Evolutionary conservation across 2,797 vertebrate species (phyloP).

Genomic region (Taenioides sp.): DNA sequence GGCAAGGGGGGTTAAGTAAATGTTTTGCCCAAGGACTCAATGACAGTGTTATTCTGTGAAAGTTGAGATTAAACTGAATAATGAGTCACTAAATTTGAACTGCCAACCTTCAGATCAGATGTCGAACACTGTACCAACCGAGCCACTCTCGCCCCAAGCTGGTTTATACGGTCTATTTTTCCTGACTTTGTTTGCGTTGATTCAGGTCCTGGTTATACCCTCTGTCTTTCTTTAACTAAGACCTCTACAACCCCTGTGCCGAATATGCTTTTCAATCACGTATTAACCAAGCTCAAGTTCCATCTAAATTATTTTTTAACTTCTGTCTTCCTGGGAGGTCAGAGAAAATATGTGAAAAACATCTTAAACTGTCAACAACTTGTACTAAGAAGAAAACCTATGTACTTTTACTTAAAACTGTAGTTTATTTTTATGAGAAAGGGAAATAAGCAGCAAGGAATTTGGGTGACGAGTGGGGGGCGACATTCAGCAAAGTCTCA

Average conservation of each 20-base stretch:
- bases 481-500: not conserved
- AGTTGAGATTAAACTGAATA: too few relatives aligned
- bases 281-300: not conserved
- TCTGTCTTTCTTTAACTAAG: not conserved
- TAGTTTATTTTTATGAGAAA: not conserved
- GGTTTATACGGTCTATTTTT: too few relatives aligned
- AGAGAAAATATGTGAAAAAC: not conserved
- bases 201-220: not conserved
- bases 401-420: not conserved
- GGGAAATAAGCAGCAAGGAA: not conserved
- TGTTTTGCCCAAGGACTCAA: too few relatives aligned
- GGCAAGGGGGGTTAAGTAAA: too few relatives aligned
- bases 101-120: too few relatives aligned
- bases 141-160: too few relatives aligned
- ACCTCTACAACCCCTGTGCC: not conserved
- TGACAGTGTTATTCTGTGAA: too few relatives aligned
- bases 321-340: not conserved
- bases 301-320: not conserved
- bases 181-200: not conserved
- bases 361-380: too few relatives aligned
- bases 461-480: not conserved
- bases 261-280: not conserved
- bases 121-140: too few relatives aligned
- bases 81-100: too few relatives aligned
- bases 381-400: too few relatives aligned